Base-by-base conservation (phyloP, 2,888 invertebrate species). In the Lordiphosa andalusiaca region DNA sequence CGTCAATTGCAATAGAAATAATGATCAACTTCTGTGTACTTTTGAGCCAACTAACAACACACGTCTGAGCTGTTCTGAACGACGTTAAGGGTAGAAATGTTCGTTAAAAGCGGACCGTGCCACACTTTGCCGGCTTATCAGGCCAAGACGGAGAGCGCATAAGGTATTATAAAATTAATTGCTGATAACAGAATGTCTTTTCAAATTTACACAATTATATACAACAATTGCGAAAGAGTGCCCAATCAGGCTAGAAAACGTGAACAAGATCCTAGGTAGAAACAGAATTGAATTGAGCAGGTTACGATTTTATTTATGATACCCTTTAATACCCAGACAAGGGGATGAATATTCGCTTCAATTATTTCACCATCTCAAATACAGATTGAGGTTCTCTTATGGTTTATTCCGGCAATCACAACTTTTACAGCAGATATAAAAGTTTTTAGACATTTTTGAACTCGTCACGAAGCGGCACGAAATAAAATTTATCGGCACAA, bases 141-240 rank as follows among this genome's bases (percentile, higher is more conserved):
- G 72, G 39, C 38, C 52, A 37, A 69, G 67, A 61, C 64, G 69
- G 61, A 62, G 62, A 62, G 62, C 39, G 52, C 49, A 57, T 42
- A 55, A 41, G 44, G 44, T 53, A 64, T 58, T 65, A 73, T 81
- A 66, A 71, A 62, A 53, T 51, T 25, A 68, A 63, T 56, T 67
- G 50, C 77, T 72, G 81, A 71, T 77, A 81, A 73, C 38, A 46
- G 40, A 41, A 57, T 38, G 56, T 61, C 47, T 73, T 61, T 65
- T 51, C 67, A 67, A 67, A 58, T 65, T 69, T 76, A 67, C 62
- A 63, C 49, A 35, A 56, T 41, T 65, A 40, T 56, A 38, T 44
- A 51, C 40, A 46, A 42, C 46, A 38, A 42, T 73, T 56, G 36
- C 50, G 6, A 48, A 38, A 37, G 25, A 16, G 13, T 33, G 33